Percentiles rank a stretch among this genome's conserved stretches.
phyloP scores from a whole-genome alignment of 2,113 vertebrate genomes.

The Proterorhinus semilunaris region DNA sequence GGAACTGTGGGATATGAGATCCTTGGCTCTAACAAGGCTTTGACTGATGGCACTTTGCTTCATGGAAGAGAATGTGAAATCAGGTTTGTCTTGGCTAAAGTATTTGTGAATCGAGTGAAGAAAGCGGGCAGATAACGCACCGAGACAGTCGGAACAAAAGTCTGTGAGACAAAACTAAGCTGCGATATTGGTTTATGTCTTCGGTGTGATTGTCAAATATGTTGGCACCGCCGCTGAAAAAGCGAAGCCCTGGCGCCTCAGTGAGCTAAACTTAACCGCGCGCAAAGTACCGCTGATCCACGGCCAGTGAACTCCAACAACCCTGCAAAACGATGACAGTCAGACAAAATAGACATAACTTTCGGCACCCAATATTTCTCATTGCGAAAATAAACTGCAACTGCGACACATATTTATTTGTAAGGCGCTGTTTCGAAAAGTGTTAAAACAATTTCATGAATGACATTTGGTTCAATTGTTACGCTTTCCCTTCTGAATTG shows the following conservation, averaged over 20 bases:
- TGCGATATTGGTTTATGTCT: neutral
- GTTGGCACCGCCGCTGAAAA: slow-evolving; percentile 13
- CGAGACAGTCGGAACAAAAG: slow-evolving; percentile 18
- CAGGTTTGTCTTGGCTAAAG: slow-evolving; percentile 11
- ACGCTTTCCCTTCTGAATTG: neutral
- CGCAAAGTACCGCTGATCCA: slow-evolving; percentile 31
- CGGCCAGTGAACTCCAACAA: slow-evolving; percentile 32
- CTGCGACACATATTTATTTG: neutral
- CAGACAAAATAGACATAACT: slow-evolving; percentile 1
- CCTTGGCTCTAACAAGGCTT: slow-evolving; percentile 35
- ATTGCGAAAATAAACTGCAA: neutral
- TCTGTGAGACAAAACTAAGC: slow-evolving; percentile 16
- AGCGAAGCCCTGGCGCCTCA: slow-evolving; percentile 27
- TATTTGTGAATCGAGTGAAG: neutral
- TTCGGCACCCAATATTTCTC: neutral
- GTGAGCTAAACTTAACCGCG: slow-evolving; percentile 25
- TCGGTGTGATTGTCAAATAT: slow-evolving; percentile 3
- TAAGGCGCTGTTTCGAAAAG: neutral
- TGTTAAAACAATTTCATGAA: neutral
- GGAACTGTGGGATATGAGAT: slow-evolving; percentile 24
- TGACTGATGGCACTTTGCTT: slow-evolving; percentile 44
- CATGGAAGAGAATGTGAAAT: slow-evolving; percentile 6
- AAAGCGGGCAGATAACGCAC: neutral
- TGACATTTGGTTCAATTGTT: neutral
- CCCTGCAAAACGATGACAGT: slow-evolving; percentile 24